Conservation (phyloP, 2,113 vertebrate species). For the Cephalopterus ornatus region DNA sequence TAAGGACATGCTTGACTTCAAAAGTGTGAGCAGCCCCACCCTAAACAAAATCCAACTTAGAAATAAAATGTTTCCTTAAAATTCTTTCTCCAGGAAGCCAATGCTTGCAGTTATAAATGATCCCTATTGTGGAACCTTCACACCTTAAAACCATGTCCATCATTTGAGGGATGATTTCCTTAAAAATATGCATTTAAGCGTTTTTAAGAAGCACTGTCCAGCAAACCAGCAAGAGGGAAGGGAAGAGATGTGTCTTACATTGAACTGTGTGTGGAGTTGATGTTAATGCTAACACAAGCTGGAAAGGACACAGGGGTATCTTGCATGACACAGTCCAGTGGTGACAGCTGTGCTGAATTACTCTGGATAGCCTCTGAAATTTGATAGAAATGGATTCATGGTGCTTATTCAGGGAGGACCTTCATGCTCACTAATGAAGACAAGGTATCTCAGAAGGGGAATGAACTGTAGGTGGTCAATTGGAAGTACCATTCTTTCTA, state of each 20-base stretch:
- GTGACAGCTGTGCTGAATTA: neutral
- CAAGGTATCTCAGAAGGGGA: neutral
- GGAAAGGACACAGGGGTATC: neutral
- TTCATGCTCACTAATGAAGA: neutral
- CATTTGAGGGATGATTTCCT: neutral
- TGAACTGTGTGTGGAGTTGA: neutral
- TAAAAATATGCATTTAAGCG: neutral
- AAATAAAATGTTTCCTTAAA: neutral
- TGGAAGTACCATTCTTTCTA: neutral
- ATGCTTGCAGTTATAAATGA: neutral
- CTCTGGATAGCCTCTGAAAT: neutral
- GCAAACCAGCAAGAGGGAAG: neutral
- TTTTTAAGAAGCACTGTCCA: neutral
- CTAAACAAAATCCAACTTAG: neutral
- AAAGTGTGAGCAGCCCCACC: neutral
- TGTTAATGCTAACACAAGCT: neutral
- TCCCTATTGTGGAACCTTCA: neutral
- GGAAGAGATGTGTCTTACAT: neutral
- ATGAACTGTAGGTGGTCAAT: neutral
- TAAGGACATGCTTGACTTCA: neutral
- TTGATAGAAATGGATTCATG: neutral
- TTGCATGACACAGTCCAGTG: neutral
- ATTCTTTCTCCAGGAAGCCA: neutral
- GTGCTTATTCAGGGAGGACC: neutral
- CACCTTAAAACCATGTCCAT: accelerated